These are phyloP conservation scores for Hippocampus zosterae DNA, from an alignment of 2,113 vertebrate genomes.

Conservation along the genomic window DNA sequence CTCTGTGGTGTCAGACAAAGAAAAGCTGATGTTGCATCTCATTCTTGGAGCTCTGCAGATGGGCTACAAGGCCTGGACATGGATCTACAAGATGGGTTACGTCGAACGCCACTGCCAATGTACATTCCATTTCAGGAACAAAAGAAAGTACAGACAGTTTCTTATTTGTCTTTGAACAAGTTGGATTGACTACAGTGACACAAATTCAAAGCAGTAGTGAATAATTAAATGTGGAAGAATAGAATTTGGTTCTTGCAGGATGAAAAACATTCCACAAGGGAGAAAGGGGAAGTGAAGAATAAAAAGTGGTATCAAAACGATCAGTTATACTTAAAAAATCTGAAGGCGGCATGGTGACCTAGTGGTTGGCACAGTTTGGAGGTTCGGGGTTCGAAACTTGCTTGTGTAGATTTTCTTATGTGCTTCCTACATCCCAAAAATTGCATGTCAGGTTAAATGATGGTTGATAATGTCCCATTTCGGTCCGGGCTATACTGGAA, in stretches of 20 bases:
- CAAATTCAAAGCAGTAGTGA: slow-evolving; percentile 35
- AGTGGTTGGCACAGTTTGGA: neutral
- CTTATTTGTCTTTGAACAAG: slow-evolving; percentile 29
- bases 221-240: slow-evolving; percentile 13
- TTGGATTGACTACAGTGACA: slow-evolving; percentile 31
- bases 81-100: slow-evolving; percentile 31
- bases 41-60: slow-evolving; percentile 40
- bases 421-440: neutral
- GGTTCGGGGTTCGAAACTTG: neutral
- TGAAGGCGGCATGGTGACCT: neutral
- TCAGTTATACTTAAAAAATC: neutral
- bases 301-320: slow-evolving; percentile 3
- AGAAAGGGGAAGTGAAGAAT: slow-evolving; percentile 18
- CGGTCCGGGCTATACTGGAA: no score
- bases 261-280: slow-evolving; percentile 27
- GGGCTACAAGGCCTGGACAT: slow-evolving; percentile 25
- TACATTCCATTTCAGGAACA: slow-evolving; percentile 40
- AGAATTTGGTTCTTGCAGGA: slow-evolving; percentile 17
- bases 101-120: slow-evolving; percentile 47
- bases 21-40: slow-evolving; percentile 43
- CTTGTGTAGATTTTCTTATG: neutral
- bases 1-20: slow-evolving; percentile 45
- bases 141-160: slow-evolving; percentile 33
- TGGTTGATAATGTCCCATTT: neutral
- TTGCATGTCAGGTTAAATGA: neutral